Conservation (phyloP, 1,140 invertebrate species). For the Linepithema humile region DNA sequence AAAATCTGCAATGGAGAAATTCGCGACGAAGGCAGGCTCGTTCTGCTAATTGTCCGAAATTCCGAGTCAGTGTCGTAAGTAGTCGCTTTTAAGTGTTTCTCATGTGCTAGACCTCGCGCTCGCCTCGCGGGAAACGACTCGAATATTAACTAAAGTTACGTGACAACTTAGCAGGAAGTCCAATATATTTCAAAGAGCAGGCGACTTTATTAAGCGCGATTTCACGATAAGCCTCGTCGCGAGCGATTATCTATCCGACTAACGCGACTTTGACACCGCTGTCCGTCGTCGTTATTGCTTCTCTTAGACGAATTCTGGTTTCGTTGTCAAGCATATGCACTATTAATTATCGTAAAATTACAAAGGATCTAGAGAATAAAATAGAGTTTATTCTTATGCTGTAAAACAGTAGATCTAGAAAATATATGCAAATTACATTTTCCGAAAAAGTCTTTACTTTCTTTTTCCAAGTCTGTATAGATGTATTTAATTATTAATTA, state of each 20-base stretch:
- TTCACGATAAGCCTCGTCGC: conserved; percentile 31
- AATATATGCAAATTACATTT: not conserved
- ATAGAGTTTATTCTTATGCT: not conserved
- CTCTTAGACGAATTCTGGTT: not conserved
- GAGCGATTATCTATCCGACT: conserved; percentile 27
- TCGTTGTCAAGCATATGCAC: not conserved
- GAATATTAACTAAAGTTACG: conserved; percentile 41
- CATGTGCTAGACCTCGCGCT: conserved; percentile 17
- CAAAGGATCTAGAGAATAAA: not conserved
- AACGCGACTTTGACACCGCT: conserved; percentile 32
- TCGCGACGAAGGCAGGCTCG: conserved; percentile 17
- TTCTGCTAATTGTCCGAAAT: conserved; percentile 50
- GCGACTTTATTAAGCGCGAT: conserved; percentile 45
- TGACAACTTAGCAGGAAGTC: conserved; percentile 36
- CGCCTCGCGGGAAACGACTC: conserved; percentile 7
- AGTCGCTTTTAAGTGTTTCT: conserved; percentile 40
- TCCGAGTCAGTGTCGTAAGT: conserved; percentile 36
- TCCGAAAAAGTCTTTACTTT: not conserved
- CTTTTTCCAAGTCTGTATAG: not conserved
- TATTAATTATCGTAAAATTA: not conserved
- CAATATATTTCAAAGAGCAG: conserved; percentile 40
- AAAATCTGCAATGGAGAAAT: conserved; percentile 24
- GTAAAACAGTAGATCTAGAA: not conserved
- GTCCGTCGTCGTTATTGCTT: not conserved
- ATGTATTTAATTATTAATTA: not conserved